Evolutionary conservation across 2,888 invertebrate species (phyloP).

Genomic region (Cistogaster globosa): DNA sequence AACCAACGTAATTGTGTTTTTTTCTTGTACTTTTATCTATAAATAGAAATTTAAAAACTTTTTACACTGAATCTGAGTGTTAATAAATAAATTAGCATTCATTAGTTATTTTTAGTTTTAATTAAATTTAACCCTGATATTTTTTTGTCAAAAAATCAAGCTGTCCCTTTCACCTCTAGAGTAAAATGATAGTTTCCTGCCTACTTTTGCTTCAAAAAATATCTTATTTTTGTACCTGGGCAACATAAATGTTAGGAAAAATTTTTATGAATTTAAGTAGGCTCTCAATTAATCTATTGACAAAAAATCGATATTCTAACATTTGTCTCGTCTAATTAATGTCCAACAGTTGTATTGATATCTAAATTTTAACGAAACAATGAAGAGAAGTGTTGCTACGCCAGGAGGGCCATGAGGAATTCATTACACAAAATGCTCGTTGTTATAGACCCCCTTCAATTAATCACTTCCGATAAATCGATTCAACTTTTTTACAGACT

Average conservation of each 20-base stretch:
- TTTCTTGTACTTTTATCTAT: neutral
- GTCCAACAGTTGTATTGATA: constrained; percentile 42
- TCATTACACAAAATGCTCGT: constrained; percentile 43
- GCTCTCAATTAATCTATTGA: constrained; percentile 39
- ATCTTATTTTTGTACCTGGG: neutral
- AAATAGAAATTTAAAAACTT: neutral
- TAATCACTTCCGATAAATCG: constrained; percentile 70
- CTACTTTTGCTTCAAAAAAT: neutral
- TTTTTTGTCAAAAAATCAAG: neutral
- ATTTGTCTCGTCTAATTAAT: constrained; percentile 56
- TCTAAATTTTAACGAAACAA: neutral
- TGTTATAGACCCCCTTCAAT: constrained; percentile 68
- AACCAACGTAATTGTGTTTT: neutral
- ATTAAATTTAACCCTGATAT: neutral
- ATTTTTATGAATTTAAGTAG: constrained; percentile 15
- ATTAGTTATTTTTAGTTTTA: neutral
- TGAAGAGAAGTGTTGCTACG: neutral
- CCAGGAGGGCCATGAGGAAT: constrained; percentile 29
- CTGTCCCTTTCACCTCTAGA: constrained; percentile 31
- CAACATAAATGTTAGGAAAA: constrained; percentile 14
- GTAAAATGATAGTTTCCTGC: neutral
- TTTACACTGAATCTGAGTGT: too few relatives aligned
- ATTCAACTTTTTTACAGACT: constrained; percentile 60
- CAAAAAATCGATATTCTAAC: constrained; percentile 28
- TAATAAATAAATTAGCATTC: neutral